Evolutionary conservation across 2,888 invertebrate genomes (phyloP).

Genomic region (Zelleria hepariella): DNA sequence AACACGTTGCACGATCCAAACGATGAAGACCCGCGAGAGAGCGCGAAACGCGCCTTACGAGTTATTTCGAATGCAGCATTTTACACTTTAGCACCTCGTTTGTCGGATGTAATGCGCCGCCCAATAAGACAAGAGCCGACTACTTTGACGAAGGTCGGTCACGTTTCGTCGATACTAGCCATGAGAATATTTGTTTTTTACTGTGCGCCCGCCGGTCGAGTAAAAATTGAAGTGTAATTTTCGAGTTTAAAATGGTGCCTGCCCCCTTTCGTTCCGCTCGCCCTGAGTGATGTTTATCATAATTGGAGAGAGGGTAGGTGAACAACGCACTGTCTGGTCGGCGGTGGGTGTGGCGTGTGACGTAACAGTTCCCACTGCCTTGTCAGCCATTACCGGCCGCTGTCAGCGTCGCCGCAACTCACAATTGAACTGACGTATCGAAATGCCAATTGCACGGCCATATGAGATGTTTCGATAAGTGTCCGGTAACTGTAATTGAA

Average conservation of each 20-base stretch:
- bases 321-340: constrained; percentile 46
- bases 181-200: constrained; percentile 73
- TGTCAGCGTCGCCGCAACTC: not conserved
- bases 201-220: constrained; percentile 59
- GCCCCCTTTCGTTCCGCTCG: constrained; percentile 72
- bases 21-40: not conserved
- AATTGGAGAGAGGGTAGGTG: constrained; percentile 68
- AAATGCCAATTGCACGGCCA: not conserved
- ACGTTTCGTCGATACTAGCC: constrained; percentile 69
- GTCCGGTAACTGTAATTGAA: constrained; percentile 47
- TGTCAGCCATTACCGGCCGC: not conserved
- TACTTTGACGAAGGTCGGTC: constrained; percentile 71
- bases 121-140: constrained; percentile 65
- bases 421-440: not conserved
- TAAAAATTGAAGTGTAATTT: constrained; percentile 71
- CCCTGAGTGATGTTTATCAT: constrained; percentile 71
- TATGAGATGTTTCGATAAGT: constrained; percentile 27
- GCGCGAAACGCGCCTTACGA: constrained; percentile 24
- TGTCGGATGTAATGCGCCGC: constrained; percentile 55
- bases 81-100: constrained; percentile 69
- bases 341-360: constrained; percentile 40
- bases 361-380: constrained; percentile 3
- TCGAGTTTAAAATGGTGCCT: constrained; percentile 67
- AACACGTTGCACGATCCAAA: not conserved
- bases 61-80: constrained; percentile 64